Conservation (phyloP, 1,140 invertebrate genomes). For the Pantala flavescens region DNA sequence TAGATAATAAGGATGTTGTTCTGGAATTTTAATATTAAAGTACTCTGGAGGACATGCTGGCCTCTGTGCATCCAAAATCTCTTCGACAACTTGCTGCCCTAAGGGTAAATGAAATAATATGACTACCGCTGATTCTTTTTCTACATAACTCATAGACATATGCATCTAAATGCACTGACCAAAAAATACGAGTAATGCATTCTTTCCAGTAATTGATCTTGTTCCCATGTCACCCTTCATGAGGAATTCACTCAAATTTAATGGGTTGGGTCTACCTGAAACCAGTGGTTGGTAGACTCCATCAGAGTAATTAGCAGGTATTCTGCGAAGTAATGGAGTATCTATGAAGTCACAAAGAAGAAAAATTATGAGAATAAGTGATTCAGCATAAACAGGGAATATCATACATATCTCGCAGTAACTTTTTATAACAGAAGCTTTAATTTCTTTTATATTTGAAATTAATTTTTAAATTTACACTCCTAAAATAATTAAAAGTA, state of each 20-base stretch:
- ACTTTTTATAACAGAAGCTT: no score
- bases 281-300: slow-evolving; percentile 45
- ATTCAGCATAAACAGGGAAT: neutral
- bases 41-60: slow-evolving; percentile 47
- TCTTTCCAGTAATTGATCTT: slow-evolving; percentile 44
- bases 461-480: no score
- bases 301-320: slow-evolving; percentile 50
- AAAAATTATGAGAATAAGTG: neutral
- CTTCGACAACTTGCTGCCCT: slow-evolving; percentile 53
- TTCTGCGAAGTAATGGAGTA: slow-evolving; percentile 43
- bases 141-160: neutral
- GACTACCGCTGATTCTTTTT: neutral
- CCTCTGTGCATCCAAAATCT: slow-evolving; percentile 49
- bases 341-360: slow-evolving; percentile 30
- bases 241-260: slow-evolving; percentile 42
- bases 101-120: neutral
- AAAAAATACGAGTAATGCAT: slow-evolving; percentile 56
- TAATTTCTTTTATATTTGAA: no score
- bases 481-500: no score
- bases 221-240: slow-evolving; percentile 37
- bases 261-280: slow-evolving; percentile 41
- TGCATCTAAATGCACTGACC: slow-evolving; percentile 33
- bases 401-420: no score
- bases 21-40: slow-evolving; percentile 43
- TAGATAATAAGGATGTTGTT: slow-evolving; percentile 32